Evolutionary conservation across 1,140 invertebrate genomes (phyloP).

Genomic region (Tachypleus tridentatus): DNA sequence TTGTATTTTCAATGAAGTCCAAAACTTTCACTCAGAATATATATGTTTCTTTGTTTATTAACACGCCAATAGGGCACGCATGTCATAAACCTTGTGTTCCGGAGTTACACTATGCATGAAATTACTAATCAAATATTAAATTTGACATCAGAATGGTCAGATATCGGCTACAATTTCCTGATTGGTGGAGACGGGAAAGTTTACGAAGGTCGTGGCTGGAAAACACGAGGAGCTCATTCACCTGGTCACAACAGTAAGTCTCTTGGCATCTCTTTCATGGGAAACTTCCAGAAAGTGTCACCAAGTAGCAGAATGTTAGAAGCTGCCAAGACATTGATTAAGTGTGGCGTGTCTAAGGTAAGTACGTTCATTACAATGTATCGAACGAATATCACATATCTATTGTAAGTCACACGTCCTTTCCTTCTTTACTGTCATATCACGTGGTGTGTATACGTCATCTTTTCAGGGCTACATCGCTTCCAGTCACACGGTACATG

Average conservation of each 20-base stretch:
- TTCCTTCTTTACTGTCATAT: too few relatives aligned
- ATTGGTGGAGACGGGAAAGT: conserved; percentile 19
- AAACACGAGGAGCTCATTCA: conserved; percentile 12
- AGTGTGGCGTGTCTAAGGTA: conserved; percentile 30
- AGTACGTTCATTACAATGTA: not conserved
- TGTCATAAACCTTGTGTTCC: conserved; percentile 19
- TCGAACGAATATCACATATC: too few relatives aligned
- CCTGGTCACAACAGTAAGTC: conserved; percentile 17
- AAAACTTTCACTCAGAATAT: too few relatives aligned
- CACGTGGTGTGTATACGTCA: too few relatives aligned
- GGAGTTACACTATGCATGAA: conserved; percentile 14
- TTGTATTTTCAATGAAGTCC: too few relatives aligned
- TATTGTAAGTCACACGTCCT: too few relatives aligned
- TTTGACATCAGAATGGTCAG: conserved; percentile 16
- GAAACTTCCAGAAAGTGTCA: conserved; percentile 16
- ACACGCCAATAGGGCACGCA: not conserved
- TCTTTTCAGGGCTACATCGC: conserved; percentile 13
- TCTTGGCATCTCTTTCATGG: conserved; percentile 24
- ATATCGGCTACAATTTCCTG: conserved; percentile 24
- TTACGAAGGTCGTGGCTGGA: conserved; percentile 23
- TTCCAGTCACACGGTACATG: conserved; percentile 13
- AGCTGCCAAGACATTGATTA: conserved; percentile 34
- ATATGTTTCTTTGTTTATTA: not conserved
- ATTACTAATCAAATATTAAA: too few relatives aligned
- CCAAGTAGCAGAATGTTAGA: conserved; percentile 36